phyloP scores from a whole-genome alignment of 2,888 invertebrate species.

The Cephalotes varians region DNA sequence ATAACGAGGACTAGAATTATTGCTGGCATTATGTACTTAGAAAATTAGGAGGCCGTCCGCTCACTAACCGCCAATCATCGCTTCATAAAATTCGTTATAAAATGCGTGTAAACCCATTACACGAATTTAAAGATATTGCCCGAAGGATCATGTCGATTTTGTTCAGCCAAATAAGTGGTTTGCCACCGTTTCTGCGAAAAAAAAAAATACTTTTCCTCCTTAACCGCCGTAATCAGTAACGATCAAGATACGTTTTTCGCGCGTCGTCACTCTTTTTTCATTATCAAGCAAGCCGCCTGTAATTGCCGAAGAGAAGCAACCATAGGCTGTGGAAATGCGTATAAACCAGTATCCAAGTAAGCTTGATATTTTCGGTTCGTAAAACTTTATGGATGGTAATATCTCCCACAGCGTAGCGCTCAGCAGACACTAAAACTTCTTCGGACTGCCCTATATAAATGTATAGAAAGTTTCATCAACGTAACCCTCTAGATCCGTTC shows the following conservation, averaged over 20 bases:
- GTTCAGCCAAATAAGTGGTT: not conserved
- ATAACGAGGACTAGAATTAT: constrained; percentile 49
- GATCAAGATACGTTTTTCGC: constrained; percentile 13
- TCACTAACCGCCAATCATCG: constrained; percentile 57
- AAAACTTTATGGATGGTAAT: constrained; percentile 75
- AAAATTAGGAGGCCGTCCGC: constrained; percentile 28
- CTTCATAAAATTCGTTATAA: constrained; percentile 61
- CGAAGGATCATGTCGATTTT: constrained; percentile 1
- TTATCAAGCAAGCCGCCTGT: constrained; percentile 19
- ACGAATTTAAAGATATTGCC: constrained; percentile 10
- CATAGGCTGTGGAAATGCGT: constrained; percentile 1
- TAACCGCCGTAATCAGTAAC: not conserved
- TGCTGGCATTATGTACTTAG: constrained; percentile 39
- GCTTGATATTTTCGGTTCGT: constrained; percentile 78
- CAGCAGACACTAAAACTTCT: constrained; percentile 66
- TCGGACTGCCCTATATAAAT: constrained; percentile 20
- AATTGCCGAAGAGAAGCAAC: constrained; percentile 17
- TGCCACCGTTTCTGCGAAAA: constrained; percentile 3
- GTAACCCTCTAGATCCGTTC: not conserved
- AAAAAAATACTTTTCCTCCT: not conserved
- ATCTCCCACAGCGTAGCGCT: constrained; percentile 62
- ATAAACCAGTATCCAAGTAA: constrained; percentile 41
- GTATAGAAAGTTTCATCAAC: constrained; percentile 13
- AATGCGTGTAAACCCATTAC: constrained; percentile 28
- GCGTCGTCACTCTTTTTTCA: not conserved